Conservation (phyloP, 2,113 vertebrate species). For the Serinus canaria region DNA sequence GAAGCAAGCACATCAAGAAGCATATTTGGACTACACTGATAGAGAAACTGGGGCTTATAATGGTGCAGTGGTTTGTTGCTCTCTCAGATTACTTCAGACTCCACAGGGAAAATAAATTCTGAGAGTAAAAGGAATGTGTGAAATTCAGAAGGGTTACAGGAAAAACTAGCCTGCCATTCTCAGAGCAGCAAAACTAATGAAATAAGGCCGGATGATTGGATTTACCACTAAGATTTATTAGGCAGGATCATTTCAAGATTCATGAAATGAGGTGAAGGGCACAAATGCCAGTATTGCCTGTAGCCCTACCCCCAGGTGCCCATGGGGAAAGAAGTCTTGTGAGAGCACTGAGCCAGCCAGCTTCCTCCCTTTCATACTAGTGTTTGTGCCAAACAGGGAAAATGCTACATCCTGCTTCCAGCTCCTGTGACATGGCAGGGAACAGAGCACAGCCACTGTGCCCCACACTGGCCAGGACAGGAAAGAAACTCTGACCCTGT, state of each 20-base stretch:
- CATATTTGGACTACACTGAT: background rate
- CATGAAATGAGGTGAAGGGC: background rate
- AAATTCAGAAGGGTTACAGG: slow-evolving; percentile 39
- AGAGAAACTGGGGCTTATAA: slow-evolving; percentile 21
- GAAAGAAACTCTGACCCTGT: background rate
- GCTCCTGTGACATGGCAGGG: background rate
- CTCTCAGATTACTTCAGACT: slow-evolving; percentile 54
- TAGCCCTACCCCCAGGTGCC: background rate
- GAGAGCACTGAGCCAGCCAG: background rate
- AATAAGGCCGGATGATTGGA: background rate
- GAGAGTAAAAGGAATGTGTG: slow-evolving; percentile 46
- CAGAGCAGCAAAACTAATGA: slow-evolving; percentile 33
- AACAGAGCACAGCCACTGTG: background rate
- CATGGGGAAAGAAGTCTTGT: background rate
- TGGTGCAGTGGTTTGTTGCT: background rate
- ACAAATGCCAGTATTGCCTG: background rate
- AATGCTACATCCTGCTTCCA: background rate
- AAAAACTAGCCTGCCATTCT: slow-evolving; percentile 31
- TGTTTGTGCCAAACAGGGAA: background rate
- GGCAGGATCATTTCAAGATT: background rate
- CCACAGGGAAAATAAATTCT: slow-evolving; percentile 45
- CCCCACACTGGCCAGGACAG: background rate
- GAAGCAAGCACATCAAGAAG: background rate
- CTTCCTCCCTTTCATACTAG: background rate
- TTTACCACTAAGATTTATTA: background rate